Percentiles rank a stretch among this genome's conserved stretches.
These are phyloP conservation scores for Pheosia tremula DNA, from an alignment of 2,888 invertebrate species.

Conservation along the genomic window DNA sequence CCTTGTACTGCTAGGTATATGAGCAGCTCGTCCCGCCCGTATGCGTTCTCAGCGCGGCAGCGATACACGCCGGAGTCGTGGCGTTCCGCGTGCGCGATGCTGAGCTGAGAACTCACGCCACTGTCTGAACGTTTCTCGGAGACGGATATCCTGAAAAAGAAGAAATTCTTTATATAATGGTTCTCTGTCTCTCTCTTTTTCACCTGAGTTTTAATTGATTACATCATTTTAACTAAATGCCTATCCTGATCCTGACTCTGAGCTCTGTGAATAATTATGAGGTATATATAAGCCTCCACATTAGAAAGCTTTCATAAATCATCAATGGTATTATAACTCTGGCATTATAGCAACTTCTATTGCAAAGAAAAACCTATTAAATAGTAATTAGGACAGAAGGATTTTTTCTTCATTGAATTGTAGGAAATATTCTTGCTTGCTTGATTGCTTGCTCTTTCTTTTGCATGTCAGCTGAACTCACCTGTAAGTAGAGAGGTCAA, in stretches of 20 bases:
- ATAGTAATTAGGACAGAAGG: no score
- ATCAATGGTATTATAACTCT: no score
- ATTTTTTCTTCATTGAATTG: neutral
- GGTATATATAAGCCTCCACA: no score
- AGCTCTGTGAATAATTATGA: no score
- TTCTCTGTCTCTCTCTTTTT: no score
- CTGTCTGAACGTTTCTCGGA: constrained; percentile 89
- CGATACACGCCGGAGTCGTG: constrained; percentile 90
- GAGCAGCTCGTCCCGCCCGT: constrained; percentile 88
- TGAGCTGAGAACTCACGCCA: constrained; percentile 88
- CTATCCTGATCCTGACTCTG: no score
- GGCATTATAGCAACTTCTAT: neutral
- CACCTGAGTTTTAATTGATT: no score
- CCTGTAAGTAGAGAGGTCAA: constrained; percentile 88
- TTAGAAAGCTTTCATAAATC: no score
- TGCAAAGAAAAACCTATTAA: no score
- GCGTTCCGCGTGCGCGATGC: constrained; percentile 88
- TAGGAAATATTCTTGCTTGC: neutral
- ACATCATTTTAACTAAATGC: no score
- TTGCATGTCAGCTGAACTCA: constrained; percentile 30
- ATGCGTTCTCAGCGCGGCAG: constrained; percentile 90
- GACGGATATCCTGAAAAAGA: constrained; percentile 79
- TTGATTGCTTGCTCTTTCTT: neutral
- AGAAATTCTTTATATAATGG: no score
- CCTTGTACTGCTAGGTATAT: constrained; percentile 92